These are phyloP conservation scores for Drosophila sturtevanti DNA, from an alignment of 1,140 invertebrate genomes.

Conservation along the genomic window DNA sequence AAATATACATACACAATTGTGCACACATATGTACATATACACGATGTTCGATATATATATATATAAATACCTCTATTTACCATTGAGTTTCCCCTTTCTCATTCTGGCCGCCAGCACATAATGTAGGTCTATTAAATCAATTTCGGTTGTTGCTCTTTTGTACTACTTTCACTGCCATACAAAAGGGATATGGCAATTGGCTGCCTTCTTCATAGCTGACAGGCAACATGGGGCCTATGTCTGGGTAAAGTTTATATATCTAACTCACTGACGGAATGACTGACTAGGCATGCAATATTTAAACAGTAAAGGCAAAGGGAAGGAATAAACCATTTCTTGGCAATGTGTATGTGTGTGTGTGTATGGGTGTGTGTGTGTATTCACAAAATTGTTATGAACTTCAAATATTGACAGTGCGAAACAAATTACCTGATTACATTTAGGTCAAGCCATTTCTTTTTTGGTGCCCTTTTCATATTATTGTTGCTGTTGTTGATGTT, in stretches of 20 bases:
- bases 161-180: conserved; percentile 57
- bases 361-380: conserved; percentile 38
- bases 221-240: conserved; percentile 13
- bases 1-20: conserved; percentile 6
- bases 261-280: conserved; percentile 7
- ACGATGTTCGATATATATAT: conserved; percentile 9
- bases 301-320: conserved; percentile 27
- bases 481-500: neutral
- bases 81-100: conserved; percentile 2
- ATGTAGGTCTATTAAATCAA: conserved; percentile 73
- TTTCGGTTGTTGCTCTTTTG: conserved; percentile 71
- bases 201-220: conserved; percentile 21
- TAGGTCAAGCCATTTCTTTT: conserved; percentile 67
- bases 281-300: conserved; percentile 59
- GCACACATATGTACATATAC: conserved; percentile 4
- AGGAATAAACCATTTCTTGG: conserved; percentile 29
- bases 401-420: conserved; percentile 71
- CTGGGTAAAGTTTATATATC: conserved; percentile 12
- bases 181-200: conserved; percentile 1
- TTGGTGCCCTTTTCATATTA: neutral
- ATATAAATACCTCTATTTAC: conserved; percentile 8
- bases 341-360: conserved; percentile 13
- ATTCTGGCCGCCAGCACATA: conserved; percentile 33
- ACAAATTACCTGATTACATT: conserved; percentile 77
- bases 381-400: conserved; percentile 71